phyloP scores from a whole-genome alignment of 2,113 vertebrate species.

The Mus musculus region GRCm39 chr3:105648001-105648500 shows the following conservation, averaged over 20 bases:
- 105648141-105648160: not conserved
- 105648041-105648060: not conserved
- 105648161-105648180: not conserved
- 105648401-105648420: slow-evolving; percentile 4
- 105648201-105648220: not conserved
- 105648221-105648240: not conserved
- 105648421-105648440: not conserved
- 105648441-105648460: not conserved
- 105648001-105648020: not conserved
- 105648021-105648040: not conserved
- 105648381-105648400: not conserved
- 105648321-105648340: not conserved
- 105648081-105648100: not conserved
- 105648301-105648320: not conserved
- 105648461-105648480: not conserved
- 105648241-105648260: not conserved
- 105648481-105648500: not conserved
- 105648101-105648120: not conserved
- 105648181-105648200: not conserved
- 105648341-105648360: slow-evolving; percentile 7
- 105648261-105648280: not conserved
- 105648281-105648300: not conserved
- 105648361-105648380: not conserved
- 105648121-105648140: not conserved
- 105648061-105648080: not conserved